These are phyloP conservation scores for Cartodere bifasciata DNA, from an alignment of 2,888 invertebrate genomes.

Conservation along the genomic window DNA sequence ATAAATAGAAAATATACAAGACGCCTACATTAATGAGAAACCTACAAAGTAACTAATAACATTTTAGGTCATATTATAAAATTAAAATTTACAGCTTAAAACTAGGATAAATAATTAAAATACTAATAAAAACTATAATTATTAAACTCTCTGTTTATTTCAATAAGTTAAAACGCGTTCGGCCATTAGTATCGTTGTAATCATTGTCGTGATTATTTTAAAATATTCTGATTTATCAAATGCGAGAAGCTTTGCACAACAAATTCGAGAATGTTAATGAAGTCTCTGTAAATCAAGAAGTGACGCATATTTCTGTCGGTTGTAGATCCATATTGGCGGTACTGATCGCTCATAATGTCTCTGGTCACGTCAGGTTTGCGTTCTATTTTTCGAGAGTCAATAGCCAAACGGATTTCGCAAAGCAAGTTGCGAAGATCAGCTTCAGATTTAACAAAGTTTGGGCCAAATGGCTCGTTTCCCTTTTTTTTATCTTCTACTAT, in stretches of 20 bases:
- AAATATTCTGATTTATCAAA: no score
- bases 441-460: conserved; percentile 46
- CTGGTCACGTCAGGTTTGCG: conserved; percentile 37
- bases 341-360: conserved; percentile 34
- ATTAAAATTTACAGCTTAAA: no score
- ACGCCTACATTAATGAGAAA: no score
- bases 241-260: conserved; percentile 39
- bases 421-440: conserved; percentile 48
- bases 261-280: conserved; percentile 47
- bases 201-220: no score
- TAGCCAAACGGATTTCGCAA: conserved; percentile 53
- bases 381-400: conserved; percentile 38
- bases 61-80: no score
- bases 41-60: no score
- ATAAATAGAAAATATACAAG: no score
- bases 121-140: no score
- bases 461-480: conserved; percentile 33
- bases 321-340: conserved; percentile 29
- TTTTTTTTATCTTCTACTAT: conserved; percentile 47
- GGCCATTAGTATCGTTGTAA: no score
- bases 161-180: no score
- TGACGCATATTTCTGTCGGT: conserved; percentile 41
- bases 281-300: conserved; percentile 50
- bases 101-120: no score
- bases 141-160: no score